A percentile compares a stretch with the other conserved stretches of the same genome.
Evolutionary conservation across 2,113 vertebrate species (phyloP).

Genomic region (Xerus inauris): DNA sequence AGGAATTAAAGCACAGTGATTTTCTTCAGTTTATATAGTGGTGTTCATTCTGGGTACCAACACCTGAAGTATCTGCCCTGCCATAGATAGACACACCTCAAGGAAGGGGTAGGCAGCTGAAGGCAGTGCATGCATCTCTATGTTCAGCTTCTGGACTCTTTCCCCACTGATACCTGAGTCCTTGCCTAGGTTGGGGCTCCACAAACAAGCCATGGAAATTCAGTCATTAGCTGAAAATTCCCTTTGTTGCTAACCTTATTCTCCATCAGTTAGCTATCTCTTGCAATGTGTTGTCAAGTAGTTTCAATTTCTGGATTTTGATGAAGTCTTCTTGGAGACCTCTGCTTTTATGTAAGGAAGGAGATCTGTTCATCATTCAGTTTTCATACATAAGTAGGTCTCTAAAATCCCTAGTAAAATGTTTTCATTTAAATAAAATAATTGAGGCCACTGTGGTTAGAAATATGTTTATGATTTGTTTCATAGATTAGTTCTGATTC

Average conservation of each 20-base stretch:
- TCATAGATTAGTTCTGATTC: conserved; percentile 14
- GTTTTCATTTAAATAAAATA: conserved; percentile 17
- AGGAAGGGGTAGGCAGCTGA: background rate
- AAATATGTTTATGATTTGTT: background rate
- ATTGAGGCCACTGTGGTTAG: background rate
- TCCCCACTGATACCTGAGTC: background rate
- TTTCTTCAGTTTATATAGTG: background rate
- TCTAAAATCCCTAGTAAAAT: background rate
- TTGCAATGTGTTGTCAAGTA: background rate
- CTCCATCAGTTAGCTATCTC: too few relatives aligned
- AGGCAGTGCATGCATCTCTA: fast-evolving
- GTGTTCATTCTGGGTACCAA: background rate
- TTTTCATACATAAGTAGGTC: background rate
- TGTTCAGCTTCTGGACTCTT: background rate
- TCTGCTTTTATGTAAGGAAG: background rate
- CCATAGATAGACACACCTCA: background rate
- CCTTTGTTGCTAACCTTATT: background rate
- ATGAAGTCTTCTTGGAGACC: background rate
- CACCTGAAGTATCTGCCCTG: background rate
- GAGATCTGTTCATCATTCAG: background rate
- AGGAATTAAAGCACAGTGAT: background rate
- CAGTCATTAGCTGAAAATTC: background rate
- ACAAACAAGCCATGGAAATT: background rate
- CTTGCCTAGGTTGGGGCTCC: background rate
- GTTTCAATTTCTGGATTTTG: background rate